Base-by-base conservation (phyloP, 2,113 vertebrate species). In the Sapayoa aenigma region DNA sequence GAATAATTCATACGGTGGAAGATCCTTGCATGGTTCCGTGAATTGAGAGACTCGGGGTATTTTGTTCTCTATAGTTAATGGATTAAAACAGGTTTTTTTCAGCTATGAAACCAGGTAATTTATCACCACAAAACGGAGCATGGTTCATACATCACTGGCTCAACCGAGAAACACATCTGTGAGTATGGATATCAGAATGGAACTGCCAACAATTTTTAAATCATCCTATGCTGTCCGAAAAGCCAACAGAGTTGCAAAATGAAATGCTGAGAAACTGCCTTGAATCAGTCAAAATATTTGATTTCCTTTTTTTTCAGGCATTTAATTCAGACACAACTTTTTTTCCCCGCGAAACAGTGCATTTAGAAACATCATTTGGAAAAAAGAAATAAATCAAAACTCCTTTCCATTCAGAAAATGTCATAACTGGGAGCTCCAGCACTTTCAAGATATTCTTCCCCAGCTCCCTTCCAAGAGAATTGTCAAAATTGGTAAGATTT, bases 1-100 rank as follows among this genome's bases (percentile, higher is more conserved):
- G 95, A 96, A 96, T 97, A 96, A 97, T 96, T 96, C 94, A 97
- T 87, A 15, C 11, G 24, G 27, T 69, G 77, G 56, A 89, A 94
- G 91, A 93, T 93, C 90, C 94, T 94, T 56, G 86, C 86, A 56
- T 33, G 92, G 92, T 83, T 96, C 84, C 0, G 2, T 75, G 90
- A 94, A 87, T 89, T 52, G 12, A 91, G 81, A 94, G 81, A 71
- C 83, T 92, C 52, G 60, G 86, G 73, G 89, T 90, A 39, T 95
- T 95, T 92, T 96, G 59, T 77, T 92, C 92, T 90, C 76, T 87
- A 5, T 22, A 90, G 93, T 93, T 93, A 97, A 95, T 94, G 76
- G 94, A 94, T 93, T 94, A 92, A 95, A 92, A 17, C 81, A 68
- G 56, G 4, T 11, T 83, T 91, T 91, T 91, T 92, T 47, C 74